Evolutionary conservation across 1,140 invertebrate genomes (phyloP), one percentile per base, ranked within the genome.

Genomic region (Eubasilissa regina): DNA sequence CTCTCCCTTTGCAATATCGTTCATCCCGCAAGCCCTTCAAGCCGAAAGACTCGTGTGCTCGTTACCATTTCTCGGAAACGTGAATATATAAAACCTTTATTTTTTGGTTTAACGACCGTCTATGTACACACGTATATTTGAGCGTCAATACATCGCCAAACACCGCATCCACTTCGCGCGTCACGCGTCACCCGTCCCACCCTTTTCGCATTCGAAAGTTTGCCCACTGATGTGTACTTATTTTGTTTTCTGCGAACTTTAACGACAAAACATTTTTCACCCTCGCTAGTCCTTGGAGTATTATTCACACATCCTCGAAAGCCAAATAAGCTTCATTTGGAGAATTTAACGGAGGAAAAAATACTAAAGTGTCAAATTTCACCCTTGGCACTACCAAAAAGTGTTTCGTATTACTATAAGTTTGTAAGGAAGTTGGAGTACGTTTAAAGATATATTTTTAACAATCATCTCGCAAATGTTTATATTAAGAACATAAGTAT

Each of bases 1-100:
- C 60, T 51, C 48, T 64, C 60, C 60, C 60, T 64, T 64, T 64
- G 60, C 60, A 25, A 64, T 43, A 64, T 64, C 60, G 60, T 64
- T 64, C 58, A 62, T 62, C 58, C 58, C 60, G n/a, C 60, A 4
- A 15, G 60, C 60, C 35, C 19, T 35, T 25, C 19, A 35, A 51
- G 11, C 48, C 60, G 4, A 64, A 64, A 64, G 19, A 64, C 60
- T 64, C 60, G 60, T 43, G 25, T n/a, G 60, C 60, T 64, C 60
- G 60, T 64, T 64, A 64, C 60, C 60, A 12, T 15, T 64, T 21
- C 25, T 62, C 60, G 19, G 60, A 58, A 11, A 11, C n/a, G 21
- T 25, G 60, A 35, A 43, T 64, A 25, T 44, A 13, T 13, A 43
- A 25, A 64, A 44, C 3, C 21, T 0, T 64, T 43, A 15, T 56